Evolutionary conservation across 2,113 vertebrate species (phyloP), one percentile per base, ranked within the genome.

Genomic region (Chinchilla lanigera): DNA sequence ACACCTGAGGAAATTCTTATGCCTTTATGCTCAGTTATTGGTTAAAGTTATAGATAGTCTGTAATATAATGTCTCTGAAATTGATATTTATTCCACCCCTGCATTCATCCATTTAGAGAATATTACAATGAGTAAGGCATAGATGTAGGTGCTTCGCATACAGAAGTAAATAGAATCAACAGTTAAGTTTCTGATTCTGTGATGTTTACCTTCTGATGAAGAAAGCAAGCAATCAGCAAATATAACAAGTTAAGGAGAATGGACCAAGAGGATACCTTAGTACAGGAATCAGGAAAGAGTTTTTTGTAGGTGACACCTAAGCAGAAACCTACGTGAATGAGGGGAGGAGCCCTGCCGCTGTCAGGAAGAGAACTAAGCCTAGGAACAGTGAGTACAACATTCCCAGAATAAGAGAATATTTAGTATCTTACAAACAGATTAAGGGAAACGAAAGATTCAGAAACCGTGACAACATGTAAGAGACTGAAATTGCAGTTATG

Each of bases 1-100:
- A 93, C 44, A 95, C 65, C 84, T 86, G 41, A 95, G 44, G 19
- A 95, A 83, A 94, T 86, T 73, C n/a, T 22, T 92, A 75, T 52
- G 67, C 52, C 30, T 97, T 96, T 81, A 87, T 89, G 50, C 35
- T 93, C 82, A 83, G 77, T 38, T 80, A 7, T 83, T 94, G n/a
- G 54, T 44, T 88, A 47, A 81, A 78, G 28, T 78, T 84, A 87
- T 38, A 89, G 63, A 63, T 56, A 67, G 22, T 61, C 38, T 92
- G 4, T 52, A 89, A 75, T 89, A 86, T 87, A 11, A 75, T 77
- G 73, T 28, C 22, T 35, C 33, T 28, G 10, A 44, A 77, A 86
- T 80, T 91, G 38, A 58, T 83, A 69, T 94, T 94, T 75, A 5
- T 90, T 83, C 63, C 86, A 94, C 90, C 90, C 47, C 91, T 81